Percentiles rank a stretch among this genome's conserved stretches.
These are phyloP conservation scores for Phrynosoma blainvillii DNA, from an alignment of 2,113 vertebrate genomes.

Conservation along the genomic window DNA sequence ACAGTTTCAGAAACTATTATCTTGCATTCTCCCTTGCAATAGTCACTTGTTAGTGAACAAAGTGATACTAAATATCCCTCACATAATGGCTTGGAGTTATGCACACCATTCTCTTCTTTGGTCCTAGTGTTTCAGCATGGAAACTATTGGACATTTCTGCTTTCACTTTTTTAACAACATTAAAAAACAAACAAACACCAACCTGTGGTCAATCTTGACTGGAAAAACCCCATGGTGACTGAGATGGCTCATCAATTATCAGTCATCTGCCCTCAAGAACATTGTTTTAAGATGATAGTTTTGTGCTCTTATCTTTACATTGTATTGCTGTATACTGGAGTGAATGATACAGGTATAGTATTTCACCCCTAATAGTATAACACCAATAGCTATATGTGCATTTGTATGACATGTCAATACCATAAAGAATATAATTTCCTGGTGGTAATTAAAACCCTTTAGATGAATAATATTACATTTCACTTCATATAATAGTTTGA, in stretches of 20 bases:
- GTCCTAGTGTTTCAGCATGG: background rate
- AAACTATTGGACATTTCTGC: background rate
- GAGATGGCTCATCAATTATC: background rate
- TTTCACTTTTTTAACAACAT: background rate
- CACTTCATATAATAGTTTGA: conserved; percentile 71
- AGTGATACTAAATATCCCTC: background rate
- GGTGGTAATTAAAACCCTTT: background rate
- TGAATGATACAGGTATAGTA: background rate
- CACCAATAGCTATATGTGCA: background rate
- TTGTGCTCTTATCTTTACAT: background rate
- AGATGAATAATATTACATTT: conserved; percentile 46
- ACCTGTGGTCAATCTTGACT: background rate
- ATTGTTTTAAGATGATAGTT: background rate
- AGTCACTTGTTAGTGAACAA: background rate
- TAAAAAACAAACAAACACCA: background rate
- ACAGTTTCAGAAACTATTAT: background rate
- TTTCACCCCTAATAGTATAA: background rate
- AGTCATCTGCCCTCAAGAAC: background rate
- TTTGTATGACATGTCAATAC: background rate
- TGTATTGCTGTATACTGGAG: background rate
- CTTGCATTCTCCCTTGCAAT: background rate
- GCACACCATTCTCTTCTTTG: background rate
- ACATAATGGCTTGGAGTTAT: background rate
- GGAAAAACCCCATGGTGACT: background rate
- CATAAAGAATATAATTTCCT: background rate